Conservation (phyloP, 2,888 invertebrate genomes). For the Polia nebulosa region DNA sequence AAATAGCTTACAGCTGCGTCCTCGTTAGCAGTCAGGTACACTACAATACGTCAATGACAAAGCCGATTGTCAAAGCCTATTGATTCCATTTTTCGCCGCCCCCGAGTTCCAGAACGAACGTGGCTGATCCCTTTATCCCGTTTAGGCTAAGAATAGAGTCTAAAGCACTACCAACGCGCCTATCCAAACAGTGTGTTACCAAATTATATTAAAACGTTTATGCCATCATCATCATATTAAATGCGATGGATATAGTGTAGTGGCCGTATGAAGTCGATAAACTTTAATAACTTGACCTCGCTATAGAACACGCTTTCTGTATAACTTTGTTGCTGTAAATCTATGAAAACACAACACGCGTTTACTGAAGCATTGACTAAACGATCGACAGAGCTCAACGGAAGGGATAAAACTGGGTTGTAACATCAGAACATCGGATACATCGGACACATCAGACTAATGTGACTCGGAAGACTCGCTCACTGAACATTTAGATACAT, state of each 20-base stretch:
- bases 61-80: conserved; percentile 18
- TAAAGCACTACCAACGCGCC: conserved; percentile 25
- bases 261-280: conserved; percentile 49
- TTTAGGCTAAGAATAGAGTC: conserved; percentile 53
- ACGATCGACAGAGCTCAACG: conserved; percentile 30
- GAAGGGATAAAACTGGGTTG: conserved; percentile 36
- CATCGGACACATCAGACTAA: conserved; percentile 16
- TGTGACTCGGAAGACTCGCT: conserved; percentile 22
- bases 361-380: conserved; percentile 35
- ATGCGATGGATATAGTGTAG: conserved; percentile 30
- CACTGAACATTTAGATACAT: conserved; percentile 2
- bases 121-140: conserved; percentile 33
- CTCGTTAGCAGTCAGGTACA: conserved; percentile 27
- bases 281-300: conserved; percentile 57
- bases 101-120: conserved; percentile 15
- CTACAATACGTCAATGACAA: conserved; percentile 30
- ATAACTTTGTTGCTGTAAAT: conserved; percentile 49
- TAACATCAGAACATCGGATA: conserved; percentile 13
- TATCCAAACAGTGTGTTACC: conserved; percentile 42
- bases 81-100: conserved; percentile 28
- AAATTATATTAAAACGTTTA: conserved; percentile 52
- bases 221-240: conserved; percentile 48
- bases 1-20: conserved; percentile 39
- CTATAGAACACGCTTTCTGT: conserved; percentile 38
- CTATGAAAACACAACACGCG: conserved; percentile 51